Percentiles rank a stretch among this genome's conserved stretches.
These are phyloP conservation scores for Myotis lucifugus DNA, from an alignment of 2,113 vertebrate species.

Conservation along the genomic window DNA sequence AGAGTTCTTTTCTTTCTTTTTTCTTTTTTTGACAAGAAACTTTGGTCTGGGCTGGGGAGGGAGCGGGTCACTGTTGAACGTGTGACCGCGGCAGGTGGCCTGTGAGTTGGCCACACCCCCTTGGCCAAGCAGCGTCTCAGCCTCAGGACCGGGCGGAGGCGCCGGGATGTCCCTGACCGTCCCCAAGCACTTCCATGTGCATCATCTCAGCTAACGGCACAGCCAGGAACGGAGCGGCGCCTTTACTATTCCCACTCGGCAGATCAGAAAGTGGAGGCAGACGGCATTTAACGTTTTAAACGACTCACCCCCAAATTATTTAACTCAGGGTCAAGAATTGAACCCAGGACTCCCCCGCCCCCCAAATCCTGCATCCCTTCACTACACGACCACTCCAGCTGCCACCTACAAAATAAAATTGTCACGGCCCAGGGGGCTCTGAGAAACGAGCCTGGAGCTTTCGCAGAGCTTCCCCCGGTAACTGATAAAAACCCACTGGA, in stretches of 20 bases:
- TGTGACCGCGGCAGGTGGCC: background rate
- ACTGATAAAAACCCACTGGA: constrained; percentile 72
- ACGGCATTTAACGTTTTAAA: background rate
- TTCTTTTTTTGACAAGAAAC: background rate
- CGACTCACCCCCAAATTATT: background rate
- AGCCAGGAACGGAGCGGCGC: background rate
- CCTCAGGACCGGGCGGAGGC: background rate
- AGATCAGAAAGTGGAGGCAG: background rate
- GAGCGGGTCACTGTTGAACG: background rate
- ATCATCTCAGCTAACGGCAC: background rate
- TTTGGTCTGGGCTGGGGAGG: background rate
- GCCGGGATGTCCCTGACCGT: background rate
- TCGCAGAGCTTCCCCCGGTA: constrained; percentile 25
- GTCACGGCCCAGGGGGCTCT: background rate
- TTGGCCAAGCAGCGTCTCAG: background rate
- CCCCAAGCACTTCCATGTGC: background rate
- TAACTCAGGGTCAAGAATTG: background rate
- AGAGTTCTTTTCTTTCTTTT: background rate
- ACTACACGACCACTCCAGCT: background rate
- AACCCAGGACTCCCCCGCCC: background rate
- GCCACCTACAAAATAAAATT: background rate
- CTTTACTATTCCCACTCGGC: background rate
- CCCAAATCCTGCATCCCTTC: background rate
- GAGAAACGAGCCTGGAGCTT: constrained; percentile 27
- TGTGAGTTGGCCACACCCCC: background rate